Conservation (phyloP, 2,888 invertebrate genomes). For the Drosophila pegasa region DNA sequence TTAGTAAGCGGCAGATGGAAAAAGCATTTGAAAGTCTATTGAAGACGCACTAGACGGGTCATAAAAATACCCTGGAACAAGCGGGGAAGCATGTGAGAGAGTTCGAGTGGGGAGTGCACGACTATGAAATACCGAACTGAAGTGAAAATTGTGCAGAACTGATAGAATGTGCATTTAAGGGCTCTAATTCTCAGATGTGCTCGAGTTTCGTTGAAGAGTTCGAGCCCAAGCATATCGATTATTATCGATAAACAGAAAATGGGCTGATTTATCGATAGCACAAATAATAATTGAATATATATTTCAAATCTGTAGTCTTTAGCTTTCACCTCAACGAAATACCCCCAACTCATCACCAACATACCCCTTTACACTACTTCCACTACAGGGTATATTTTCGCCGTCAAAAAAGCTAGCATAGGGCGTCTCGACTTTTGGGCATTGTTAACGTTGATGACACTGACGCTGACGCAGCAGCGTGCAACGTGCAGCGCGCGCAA, state of each 20-base stretch:
- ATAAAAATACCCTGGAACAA: conserved; percentile 3
- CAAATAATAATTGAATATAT: background rate
- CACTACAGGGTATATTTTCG: conserved; percentile 26
- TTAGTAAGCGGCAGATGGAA: conserved; percentile 27
- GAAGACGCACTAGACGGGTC: background rate
- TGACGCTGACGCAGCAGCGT: conserved; percentile 27
- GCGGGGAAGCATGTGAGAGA: fast-evolving
- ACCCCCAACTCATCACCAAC: background rate
- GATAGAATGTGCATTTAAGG: too few relatives aligned
- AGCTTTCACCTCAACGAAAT: too few relatives aligned
- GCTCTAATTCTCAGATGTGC: too few relatives aligned
- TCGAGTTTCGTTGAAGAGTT: too few relatives aligned
- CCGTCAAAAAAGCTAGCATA: conserved; percentile 19
- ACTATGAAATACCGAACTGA: too few relatives aligned
- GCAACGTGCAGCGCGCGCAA: conserved; percentile 33
- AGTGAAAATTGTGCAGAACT: too few relatives aligned
- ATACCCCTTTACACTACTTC: background rate
- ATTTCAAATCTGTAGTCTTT: too few relatives aligned
- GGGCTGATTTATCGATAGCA: background rate
- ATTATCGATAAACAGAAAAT: too few relatives aligned
- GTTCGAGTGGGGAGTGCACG: background rate
- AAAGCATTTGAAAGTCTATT: conserved; percentile 23
- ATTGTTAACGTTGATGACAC: conserved; percentile 46
- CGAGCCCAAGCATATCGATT: too few relatives aligned
- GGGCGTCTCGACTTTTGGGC: conserved; percentile 43